Evolutionary conservation across 1,140 invertebrate species (phyloP).

Genomic region (Cataglyphis hispanica): DNA sequence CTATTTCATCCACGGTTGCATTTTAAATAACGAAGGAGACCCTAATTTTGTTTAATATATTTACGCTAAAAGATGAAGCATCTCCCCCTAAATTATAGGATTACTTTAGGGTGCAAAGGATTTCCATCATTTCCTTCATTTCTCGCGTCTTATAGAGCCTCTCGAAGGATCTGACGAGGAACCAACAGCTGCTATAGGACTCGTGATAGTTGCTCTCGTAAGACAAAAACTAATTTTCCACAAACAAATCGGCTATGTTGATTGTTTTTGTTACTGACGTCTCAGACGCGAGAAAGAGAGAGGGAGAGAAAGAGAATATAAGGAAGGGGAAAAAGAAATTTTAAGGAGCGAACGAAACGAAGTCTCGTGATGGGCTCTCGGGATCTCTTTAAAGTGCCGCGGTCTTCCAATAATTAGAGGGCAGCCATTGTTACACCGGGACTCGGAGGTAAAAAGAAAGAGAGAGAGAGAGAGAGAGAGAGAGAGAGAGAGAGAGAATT

Average conservation of each 20-base stretch:
- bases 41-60: not conserved
- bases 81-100: not conserved
- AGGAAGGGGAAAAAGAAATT: conserved; percentile 70
- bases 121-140: conserved; percentile 14
- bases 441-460: conserved; percentile 58
- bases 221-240: conserved; percentile 81
- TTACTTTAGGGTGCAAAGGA: not conserved
- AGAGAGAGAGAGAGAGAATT: conserved; percentile 48
- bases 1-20: not conserved
- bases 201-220: conserved; percentile 67
- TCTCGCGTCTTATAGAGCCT: not conserved
- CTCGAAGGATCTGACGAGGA: not conserved
- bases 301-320: not conserved
- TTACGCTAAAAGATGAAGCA: not conserved
- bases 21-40: not conserved
- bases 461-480: conserved; percentile 73
- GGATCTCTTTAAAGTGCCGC: conserved; percentile 85
- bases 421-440: conserved; percentile 84
- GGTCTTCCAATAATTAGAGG: conserved; percentile 86
- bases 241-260: conserved; percentile 71
- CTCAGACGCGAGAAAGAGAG: conserved; percentile 2
- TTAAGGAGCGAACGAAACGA: conserved; percentile 83
- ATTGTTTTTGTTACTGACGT: conserved; percentile 76
- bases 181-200: conserved; percentile 1
- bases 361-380: conserved; percentile 81